Evolutionary conservation across 1,140 invertebrate genomes (phyloP), one percentile per base, ranked within the genome.

Genomic region (Manduca sexta): DNA sequence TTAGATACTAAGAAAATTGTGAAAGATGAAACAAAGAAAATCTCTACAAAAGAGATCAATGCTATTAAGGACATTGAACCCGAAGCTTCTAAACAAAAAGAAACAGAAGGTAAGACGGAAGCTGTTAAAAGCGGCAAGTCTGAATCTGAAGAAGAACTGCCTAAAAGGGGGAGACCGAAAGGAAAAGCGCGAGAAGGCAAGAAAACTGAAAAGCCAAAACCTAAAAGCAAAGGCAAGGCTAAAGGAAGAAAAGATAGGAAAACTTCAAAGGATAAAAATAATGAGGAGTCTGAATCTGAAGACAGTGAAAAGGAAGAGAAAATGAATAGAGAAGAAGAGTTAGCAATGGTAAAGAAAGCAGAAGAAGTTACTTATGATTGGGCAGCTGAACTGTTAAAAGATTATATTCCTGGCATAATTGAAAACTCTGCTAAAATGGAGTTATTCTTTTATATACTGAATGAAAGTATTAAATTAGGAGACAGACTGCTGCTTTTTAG

Each of bases 401-500:
- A 93, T 56, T 99, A 99, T 77, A 85, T 93, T 45, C 91, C 95
- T 6, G 96, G 94, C 18, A 86, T 93, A n/a, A 91, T 99, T 53
- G 95, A 97, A 67, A 97, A 97, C 70, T 97, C 97, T 3, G 93
- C 94, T 1, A 99, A 99, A 87, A 97, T 99, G 92, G 91, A 95
- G 52, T 88, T 99, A 16, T 92, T 99, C 56, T 97, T 99, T 74
- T 94, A 93, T 47, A 95, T 99, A 39, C 88, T 99, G 5, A 92
- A 96, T 60, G 94, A 98, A 83, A 94, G 95, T 55, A 92, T 98
- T 26, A 86, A 88, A 44, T 65, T 95, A 21, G 95, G 95, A 2
- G 98, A 99, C 86, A 92, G 97, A 49, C 88, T 99, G 14, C 88
- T 99, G n/a, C 90, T 99, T 2, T 99, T 99, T 76, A 98, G 97